Percentiles rank a stretch among this genome's conserved stretches.
Conservation (phyloP, 2,113 vertebrate species). For the Chionis minor region DNA sequence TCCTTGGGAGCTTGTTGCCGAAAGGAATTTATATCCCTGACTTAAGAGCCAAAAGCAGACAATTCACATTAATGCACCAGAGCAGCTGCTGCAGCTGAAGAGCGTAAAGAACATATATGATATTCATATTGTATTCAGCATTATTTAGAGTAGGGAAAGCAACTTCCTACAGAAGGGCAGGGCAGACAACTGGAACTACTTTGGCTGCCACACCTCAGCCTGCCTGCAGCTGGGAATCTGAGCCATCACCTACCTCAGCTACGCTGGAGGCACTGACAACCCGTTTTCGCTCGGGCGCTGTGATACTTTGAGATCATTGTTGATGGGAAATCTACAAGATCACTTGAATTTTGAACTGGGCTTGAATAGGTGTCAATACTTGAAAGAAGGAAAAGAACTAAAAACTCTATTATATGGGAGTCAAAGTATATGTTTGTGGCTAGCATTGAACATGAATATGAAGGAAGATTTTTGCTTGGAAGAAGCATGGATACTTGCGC, state of each 20-base stretch:
- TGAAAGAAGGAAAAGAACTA: neutral
- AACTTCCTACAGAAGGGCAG: neutral
- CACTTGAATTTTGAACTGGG: neutral
- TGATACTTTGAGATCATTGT: neutral
- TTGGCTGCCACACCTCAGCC: neutral
- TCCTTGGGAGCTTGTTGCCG: neutral
- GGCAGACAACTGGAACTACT: neutral
- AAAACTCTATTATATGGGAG: neutral
- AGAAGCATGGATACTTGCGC: neutral
- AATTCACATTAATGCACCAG: neutral
- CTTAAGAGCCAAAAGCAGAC: neutral
- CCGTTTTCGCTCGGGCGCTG: fast-evolving
- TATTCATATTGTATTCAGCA: neutral
- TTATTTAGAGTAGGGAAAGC: neutral
- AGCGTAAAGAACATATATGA: neutral
- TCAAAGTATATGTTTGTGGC: neutral
- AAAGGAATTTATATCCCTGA: neutral
- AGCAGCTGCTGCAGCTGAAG: neutral
- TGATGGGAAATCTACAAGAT: neutral
- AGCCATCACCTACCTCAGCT: fast-evolving
- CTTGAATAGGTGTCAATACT: neutral
- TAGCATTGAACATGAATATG: neutral
- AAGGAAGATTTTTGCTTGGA: neutral
- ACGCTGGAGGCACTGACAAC: fast-evolving
- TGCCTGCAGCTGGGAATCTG: neutral